These are phyloP conservation scores for Xiphophorus couchianus DNA, from an alignment of 2,113 vertebrate genomes.

Conservation along the genomic window DNA sequence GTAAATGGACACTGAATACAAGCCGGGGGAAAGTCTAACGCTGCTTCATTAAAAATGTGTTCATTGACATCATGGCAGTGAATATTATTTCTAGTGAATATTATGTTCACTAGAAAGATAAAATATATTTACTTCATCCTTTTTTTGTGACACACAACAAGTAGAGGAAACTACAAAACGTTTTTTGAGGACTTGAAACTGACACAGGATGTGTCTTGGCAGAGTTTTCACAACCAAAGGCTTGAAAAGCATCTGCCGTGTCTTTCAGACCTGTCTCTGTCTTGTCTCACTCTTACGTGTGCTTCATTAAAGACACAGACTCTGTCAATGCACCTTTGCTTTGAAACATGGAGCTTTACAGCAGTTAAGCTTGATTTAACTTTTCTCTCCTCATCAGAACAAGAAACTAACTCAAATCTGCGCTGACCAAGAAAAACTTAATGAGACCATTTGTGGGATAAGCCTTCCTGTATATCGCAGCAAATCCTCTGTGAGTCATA, in stretches of 20 bases:
- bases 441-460: constrained; percentile 68
- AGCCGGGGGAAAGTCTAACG: too few relatives aligned
- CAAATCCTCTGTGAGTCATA: constrained; percentile 59
- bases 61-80: too few relatives aligned
- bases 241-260: background rate
- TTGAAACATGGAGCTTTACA: background rate
- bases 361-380: background rate
- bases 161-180: too few relatives aligned
- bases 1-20: too few relatives aligned
- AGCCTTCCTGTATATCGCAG: constrained; percentile 75
- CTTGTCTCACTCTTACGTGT: background rate
- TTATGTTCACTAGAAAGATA: too few relatives aligned
- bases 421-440: constrained; percentile 15
- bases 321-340: background rate
- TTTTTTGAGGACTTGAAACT: too few relatives aligned
- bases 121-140: too few relatives aligned
- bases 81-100: too few relatives aligned
- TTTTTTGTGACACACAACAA: too few relatives aligned
- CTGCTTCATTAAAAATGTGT: too few relatives aligned
- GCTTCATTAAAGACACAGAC: background rate
- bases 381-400: constrained; percentile 38
- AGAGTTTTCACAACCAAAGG: background rate
- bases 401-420: constrained; percentile 58
- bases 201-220: too few relatives aligned
- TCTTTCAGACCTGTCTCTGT: background rate